These are phyloP conservation scores for Kradibia gibbosae DNA, from an alignment of 1,140 invertebrate species.

Conservation along the genomic window DNA sequence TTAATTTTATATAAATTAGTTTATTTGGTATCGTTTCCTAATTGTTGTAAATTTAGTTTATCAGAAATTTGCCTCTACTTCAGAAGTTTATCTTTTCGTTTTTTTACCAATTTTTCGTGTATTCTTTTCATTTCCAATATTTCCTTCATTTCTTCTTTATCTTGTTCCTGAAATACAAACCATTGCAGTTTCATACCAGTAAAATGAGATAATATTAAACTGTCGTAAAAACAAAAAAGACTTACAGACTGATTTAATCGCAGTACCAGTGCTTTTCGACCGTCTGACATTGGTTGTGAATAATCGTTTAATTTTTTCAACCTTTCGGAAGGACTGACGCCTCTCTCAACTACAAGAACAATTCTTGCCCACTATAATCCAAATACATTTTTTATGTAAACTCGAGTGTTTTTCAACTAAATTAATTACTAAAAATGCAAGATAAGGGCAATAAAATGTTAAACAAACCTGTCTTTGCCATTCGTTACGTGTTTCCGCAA, in stretches of 20 bases:
- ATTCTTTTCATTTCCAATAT: slow-evolving; percentile 91
- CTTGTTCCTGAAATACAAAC: slow-evolving; percentile 81
- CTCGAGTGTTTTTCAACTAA: background rate
- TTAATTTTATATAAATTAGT: background rate
- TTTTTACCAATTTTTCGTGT: slow-evolving; percentile 83
- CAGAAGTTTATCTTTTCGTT: slow-evolving; percentile 72
- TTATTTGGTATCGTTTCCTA: background rate
- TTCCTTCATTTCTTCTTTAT: slow-evolving; percentile 94
- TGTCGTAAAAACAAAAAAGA: background rate
- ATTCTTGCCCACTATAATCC: slow-evolving; percentile 92
- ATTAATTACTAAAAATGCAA: background rate
- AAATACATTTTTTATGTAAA: background rate
- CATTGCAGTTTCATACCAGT: slow-evolving; percentile 12
- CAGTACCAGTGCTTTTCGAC: slow-evolving; percentile 88
- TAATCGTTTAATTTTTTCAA: slow-evolving; percentile 90
- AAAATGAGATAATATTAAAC: background rate
- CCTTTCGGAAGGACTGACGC: slow-evolving; percentile 89
- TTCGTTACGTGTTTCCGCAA: slow-evolving; percentile 96
- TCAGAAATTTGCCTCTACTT: slow-evolving; percentile 48
- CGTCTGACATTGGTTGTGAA: slow-evolving; percentile 96
- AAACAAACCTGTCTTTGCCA: slow-evolving; percentile 94
- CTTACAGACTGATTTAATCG: slow-evolving; percentile 86
- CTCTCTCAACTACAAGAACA: slow-evolving; percentile 96
- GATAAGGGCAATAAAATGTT: background rate
- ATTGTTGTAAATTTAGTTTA: background rate